Base-by-base conservation (phyloP, 2,797 vertebrate genomes). In the Borostomias antarcticus region DNA sequence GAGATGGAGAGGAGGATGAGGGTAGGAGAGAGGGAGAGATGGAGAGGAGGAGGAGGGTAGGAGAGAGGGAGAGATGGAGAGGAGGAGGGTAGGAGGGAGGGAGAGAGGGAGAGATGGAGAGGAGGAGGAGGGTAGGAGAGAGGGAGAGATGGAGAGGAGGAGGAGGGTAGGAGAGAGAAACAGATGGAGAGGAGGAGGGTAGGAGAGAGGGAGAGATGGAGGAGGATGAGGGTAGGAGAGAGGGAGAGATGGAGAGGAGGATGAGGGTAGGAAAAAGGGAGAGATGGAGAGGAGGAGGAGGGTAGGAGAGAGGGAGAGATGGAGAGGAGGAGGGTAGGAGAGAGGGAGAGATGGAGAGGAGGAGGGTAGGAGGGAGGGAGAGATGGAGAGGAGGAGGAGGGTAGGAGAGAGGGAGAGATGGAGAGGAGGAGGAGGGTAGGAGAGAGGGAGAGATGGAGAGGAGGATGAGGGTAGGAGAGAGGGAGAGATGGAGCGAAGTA, bases 291-390 rank as follows among this genome's bases (percentile, higher is more conserved):
- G 25, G 19, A 9, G 30, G 4, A 35, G 2, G 9, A 26, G 13
- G 21, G 32, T 70, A 63, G 63, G 60, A 23, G 62, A 17, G 45
- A 10, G 40, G 17, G 13, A n/a, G n/a, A n/a, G n/a, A n/a, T n/a
- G n/a, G n/a, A n/a, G n/a, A n/a, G n/a, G n/a, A n/a, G n/a, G n/a
- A n/a, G n/a, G 23, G 40, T 60, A 57, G 26, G 40, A 26, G 25
- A n/a, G 30, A 13, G 47, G 1, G 5, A 2, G 30, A 8, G 43
- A 13, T 26, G 8, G 59, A 47, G 59, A 3, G 7, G 17, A 8
- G 29, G 59, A 30, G 43, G n/a, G 61, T 52, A 32, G 35, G 30
- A 23, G n/a, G n/a, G n/a, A n/a, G n/a, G n/a, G n/a, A n/a, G n/a
- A n/a, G n/a, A n/a, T n/a, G n/a, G n/a, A n/a, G n/a, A n/a, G n/a